A percentile compares a stretch with the other conserved stretches of the same genome.
Conservation (phyloP, 2,113 vertebrate species). For the Cyanocitta stelleri region DNA sequence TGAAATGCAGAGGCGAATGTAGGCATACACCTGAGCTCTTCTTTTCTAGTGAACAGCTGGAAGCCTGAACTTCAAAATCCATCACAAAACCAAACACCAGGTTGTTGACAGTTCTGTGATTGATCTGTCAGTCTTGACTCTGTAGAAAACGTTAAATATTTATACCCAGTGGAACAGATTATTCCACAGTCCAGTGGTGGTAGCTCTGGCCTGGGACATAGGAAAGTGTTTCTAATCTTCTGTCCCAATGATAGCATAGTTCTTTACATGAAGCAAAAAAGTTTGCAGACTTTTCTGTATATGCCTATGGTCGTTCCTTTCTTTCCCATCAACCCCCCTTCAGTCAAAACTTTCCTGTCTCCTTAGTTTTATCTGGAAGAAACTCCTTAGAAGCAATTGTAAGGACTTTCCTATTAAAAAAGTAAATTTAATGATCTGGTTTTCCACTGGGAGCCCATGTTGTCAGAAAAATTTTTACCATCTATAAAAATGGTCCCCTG, state of each 20-base stretch:
- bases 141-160: neutral
- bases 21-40: neutral
- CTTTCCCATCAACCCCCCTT: neutral
- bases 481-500: neutral
- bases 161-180: neutral
- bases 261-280: neutral
- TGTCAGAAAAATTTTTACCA: neutral
- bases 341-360: neutral
- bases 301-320: neutral
- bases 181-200: neutral
- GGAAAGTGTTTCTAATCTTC: neutral
- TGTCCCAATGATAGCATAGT: rapidly evolving
- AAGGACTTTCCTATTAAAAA: neutral
- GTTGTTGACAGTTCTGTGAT: neutral
- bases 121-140: neutral
- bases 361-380: neutral
- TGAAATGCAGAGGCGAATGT: neutral
- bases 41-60: neutral
- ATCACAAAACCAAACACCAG: neutral
- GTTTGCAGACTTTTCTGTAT: neutral
- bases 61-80: neutral
- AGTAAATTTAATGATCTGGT: neutral
- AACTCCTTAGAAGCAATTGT: neutral
- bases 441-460: neutral
- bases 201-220: neutral